These are phyloP conservation scores for Papilio protenor DNA, from an alignment of 2,888 invertebrate species.

Conservation along the genomic window DNA sequence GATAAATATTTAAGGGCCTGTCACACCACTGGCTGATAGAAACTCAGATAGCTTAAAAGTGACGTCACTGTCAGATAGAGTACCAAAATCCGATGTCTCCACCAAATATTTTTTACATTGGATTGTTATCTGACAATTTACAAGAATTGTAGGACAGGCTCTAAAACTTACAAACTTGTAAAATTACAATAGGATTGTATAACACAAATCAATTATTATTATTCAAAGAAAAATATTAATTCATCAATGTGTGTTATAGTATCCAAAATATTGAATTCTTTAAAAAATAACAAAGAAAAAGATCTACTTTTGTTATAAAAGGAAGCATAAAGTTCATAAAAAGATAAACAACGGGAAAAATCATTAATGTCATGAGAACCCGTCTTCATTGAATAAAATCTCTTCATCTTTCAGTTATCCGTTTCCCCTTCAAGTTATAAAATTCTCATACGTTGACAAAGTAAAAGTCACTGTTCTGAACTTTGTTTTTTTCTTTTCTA, in stretches of 20 bases:
- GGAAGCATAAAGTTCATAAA: slow-evolving; percentile 32
- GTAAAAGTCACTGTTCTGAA: slow-evolving; percentile 12
- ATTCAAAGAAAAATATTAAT: neutral
- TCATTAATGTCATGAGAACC: slow-evolving; percentile 36
- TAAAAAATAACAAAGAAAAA: neutral
- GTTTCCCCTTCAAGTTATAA: slow-evolving; percentile 28
- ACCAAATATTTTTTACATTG: too few relatives aligned
- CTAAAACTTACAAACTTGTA: neutral
- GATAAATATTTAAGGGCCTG: neutral
- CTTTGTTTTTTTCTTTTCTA: neutral
- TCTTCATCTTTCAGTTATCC: slow-evolving; percentile 29
- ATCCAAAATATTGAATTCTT: neutral
- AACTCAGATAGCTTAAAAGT: too few relatives aligned
- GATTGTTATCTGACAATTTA: too few relatives aligned
- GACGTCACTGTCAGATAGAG: too few relatives aligned
- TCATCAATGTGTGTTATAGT: neutral
- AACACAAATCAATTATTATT: neutral
- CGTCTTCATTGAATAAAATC: slow-evolving; percentile 25
- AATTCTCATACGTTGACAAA: slow-evolving; percentile 34
- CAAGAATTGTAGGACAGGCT: too few relatives aligned
- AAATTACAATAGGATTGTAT: neutral
- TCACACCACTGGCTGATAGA: too few relatives aligned
- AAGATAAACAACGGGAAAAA: slow-evolving; percentile 34
- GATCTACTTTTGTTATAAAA: slow-evolving; percentile 27
- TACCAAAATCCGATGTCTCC: too few relatives aligned